Conservation (phyloP, 1,140 invertebrate genomes). For the Zaprionus tsacasi region DNA sequence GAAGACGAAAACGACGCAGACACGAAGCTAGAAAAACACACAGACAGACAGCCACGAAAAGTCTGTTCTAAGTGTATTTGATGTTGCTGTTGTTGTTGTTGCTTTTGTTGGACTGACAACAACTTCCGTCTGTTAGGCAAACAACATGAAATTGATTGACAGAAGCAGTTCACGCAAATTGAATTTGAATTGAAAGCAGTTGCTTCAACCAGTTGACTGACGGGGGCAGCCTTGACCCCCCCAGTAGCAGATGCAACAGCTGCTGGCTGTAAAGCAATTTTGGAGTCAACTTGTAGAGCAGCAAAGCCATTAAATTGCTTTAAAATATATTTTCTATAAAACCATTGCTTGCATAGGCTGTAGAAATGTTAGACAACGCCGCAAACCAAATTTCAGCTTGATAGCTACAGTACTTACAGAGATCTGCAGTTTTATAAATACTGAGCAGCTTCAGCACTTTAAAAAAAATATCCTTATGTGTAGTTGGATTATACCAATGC, state of each 20-base stretch:
- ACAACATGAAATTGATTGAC: conserved; percentile 50
- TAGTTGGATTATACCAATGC: too few species aligned
- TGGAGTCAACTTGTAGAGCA: neutral
- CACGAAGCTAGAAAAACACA: conserved; percentile 2
- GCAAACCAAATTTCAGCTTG: too few species aligned
- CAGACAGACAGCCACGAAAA: conserved; percentile 23
- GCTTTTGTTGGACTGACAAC: conserved; percentile 22
- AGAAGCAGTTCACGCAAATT: conserved; percentile 42
- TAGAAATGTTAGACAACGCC: too few species aligned
- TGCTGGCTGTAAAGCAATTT: neutral
- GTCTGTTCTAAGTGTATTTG: conserved; percentile 30
- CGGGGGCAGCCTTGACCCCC: conserved; percentile 13
- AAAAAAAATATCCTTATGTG: too few species aligned
- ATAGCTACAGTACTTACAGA: too few species aligned
- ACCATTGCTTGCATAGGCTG: too few species aligned
- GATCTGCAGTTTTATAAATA: too few species aligned
- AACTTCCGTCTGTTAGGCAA: conserved; percentile 47
- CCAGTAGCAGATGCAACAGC: conserved; percentile 16
- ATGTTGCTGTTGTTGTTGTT: conserved; percentile 3
- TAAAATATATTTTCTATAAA: too few species aligned
- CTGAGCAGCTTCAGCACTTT: too few species aligned
- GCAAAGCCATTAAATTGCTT: too few species aligned
- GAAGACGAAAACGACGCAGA: conserved; percentile 1
- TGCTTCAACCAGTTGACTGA: conserved; percentile 6
- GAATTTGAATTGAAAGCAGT: conserved; percentile 24